Evolutionary conservation across 2,113 vertebrate genomes (phyloP).

Genomic region (Alouatta palliata): DNA sequence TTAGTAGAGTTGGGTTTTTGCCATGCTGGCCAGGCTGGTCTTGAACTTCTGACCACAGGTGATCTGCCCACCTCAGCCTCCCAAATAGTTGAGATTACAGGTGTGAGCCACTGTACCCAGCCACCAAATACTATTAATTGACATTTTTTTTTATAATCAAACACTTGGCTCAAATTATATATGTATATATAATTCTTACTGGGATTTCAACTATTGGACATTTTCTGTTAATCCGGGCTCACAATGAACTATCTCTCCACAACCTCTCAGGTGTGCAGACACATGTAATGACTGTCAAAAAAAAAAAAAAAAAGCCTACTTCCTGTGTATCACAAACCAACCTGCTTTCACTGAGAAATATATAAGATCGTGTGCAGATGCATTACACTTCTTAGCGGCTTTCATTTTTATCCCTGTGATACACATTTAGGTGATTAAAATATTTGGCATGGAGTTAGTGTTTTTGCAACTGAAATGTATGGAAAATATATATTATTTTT

Average conservation of each 20-base stretch:
- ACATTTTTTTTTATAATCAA: not conserved
- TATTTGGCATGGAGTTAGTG: not conserved
- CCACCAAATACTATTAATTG: too few species aligned
- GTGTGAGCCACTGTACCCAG: not conserved
- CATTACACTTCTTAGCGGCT: not conserved
- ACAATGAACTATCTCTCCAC: not conserved
- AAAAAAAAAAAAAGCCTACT: not conserved
- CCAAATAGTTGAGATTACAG: not conserved
- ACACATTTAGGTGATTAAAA: conserved; percentile 6
- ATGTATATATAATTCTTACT: not conserved
- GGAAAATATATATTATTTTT: not conserved
- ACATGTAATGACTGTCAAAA: not conserved
- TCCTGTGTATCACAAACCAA: not conserved
- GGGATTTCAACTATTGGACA: not conserved
- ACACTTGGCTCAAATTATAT: not conserved
- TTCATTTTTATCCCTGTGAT: not conserved
- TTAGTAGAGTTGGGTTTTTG: not conserved
- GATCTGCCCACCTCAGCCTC: not conserved
- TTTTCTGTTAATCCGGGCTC: not conserved
- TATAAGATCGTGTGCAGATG: not conserved
- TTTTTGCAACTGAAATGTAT: not conserved
- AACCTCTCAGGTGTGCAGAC: not conserved
- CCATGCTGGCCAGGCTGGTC: not conserved
- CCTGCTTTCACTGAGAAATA: not conserved
- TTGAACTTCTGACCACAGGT: not conserved